Base-by-base conservation (phyloP, 2,888 invertebrate species). In the Thysanoteuthis rhombus region DNA sequence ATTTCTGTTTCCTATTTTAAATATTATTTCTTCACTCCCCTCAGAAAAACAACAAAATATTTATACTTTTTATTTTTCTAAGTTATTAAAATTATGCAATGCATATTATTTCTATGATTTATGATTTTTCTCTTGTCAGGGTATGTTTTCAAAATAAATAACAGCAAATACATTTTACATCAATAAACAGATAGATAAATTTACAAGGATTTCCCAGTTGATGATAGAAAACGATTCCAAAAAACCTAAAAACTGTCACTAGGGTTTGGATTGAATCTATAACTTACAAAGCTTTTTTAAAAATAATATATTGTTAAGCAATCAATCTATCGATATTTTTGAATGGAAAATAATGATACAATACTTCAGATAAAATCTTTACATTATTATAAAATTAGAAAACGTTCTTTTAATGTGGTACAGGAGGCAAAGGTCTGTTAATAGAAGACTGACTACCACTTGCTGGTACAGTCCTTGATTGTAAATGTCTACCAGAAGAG, bases 381-480 rank as follows among this genome's bases (percentile, higher is more conserved):
- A 75, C 75, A 75, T 75, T n/a, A n/a, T 75, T n/a, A n/a, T 12
- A n/a, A n/a, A n/a, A n/a, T n/a, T n/a, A 75, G n/a, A 16, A 75
- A 75, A 75, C n/a, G 36, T 75, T 75, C 16, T n/a, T 75, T 75
- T 75, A 75, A 16, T n/a, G 75, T 75, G 75, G 75, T 36, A 75
- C 75, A n/a, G 75, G 75, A 36, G 75, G 75, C 19, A 75, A 75
- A n/a, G 75, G 75, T 75, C 75, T 75, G 75, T n/a, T 75, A n/a
- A 75, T 75, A 75, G 75, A 75, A 75, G 75, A 75, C n/a, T 75
- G 75, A n/a, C 75, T 75, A 75, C 75, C 75, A 75, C 75, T 75
- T 75, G 75, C n/a, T n/a, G 75, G n/a, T 75, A 75, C 75, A 75
- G n/a, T 75, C 12, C 75, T 75, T 4, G 75, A 75, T 36, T 75